Evolutionary conservation across 2,797 vertebrate genomes (phyloP).

Genomic region (Smutsia gigantea): DNA sequence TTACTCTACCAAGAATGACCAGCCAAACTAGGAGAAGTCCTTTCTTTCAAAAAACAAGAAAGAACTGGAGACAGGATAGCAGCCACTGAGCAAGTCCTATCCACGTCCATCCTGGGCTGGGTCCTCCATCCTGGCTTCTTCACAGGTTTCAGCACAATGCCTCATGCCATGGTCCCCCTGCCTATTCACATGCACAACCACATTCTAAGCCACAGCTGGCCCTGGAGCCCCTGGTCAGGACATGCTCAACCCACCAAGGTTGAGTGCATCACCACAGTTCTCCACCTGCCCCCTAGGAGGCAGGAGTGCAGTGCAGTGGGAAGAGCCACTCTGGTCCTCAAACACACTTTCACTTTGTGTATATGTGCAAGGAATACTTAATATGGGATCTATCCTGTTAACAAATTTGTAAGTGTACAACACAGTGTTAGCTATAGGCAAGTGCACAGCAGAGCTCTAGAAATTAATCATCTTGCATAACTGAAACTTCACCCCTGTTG

Average conservation of each 20-base stretch:
- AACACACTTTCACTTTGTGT: not conserved
- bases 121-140: not conserved
- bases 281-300: not conserved
- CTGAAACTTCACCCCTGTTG: not conserved
- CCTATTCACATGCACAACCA: not conserved
- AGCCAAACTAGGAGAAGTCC: not conserved
- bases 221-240: not conserved
- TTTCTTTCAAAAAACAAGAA: not conserved
- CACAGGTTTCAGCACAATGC: too few species aligned
- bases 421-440: not conserved
- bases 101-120: not conserved
- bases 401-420: not conserved
- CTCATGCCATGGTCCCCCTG: not conserved
- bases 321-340: not conserved
- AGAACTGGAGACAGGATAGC: not conserved
- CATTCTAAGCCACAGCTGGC: not conserved
- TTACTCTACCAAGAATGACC: not conserved
- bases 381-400: not conserved
- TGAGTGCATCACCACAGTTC: not conserved
- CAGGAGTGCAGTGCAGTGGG: not conserved
- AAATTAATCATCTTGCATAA: not conserved
- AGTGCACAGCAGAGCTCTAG: not conserved
- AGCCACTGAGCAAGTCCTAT: not conserved
- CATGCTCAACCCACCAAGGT: not conserved
- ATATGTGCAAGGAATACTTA: not conserved